Percentiles rank a stretch among this genome's conserved stretches.
phyloP scores from a whole-genome alignment of 2,888 invertebrate species.

The Nesidiocoris tenuis region DNA sequence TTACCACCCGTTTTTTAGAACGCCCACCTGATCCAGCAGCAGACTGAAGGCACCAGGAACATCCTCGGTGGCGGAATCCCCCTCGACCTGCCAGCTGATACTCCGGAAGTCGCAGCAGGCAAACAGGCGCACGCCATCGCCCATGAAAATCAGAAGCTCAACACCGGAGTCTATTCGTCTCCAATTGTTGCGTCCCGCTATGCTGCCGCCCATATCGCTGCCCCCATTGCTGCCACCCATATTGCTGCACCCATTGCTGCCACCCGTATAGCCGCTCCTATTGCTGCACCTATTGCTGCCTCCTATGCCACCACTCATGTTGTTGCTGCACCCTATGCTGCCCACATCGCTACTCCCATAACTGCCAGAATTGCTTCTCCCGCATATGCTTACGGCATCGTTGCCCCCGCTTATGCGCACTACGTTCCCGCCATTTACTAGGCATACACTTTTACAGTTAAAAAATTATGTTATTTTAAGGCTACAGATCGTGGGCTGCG shows the following conservation, averaged over 20 bases:
- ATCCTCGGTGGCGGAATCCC: conserved; percentile 40
- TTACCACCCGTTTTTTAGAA: too few relatives aligned
- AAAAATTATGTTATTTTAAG: too few relatives aligned
- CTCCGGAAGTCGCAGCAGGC: conserved; percentile 57
- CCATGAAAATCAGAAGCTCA: conserved; percentile 51
- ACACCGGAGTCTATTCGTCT: conserved; percentile 23
- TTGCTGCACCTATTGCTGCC: conserved; percentile 4
- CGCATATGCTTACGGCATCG: neutral
- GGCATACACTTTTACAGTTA: too few relatives aligned
- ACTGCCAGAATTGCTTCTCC: neutral
- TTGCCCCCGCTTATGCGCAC: neutral
- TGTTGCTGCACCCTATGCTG: neutral
- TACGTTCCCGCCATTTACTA: neutral
- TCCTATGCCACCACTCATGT: neutral
- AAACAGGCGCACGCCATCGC: conserved; percentile 56
- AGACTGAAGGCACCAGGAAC: conserved; percentile 51
- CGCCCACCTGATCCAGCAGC: conserved; percentile 55
- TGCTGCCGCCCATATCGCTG: neutral
- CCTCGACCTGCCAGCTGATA: conserved; percentile 53
- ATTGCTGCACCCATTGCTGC: neutral
- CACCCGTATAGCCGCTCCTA: neutral
- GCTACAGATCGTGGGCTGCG: too few relatives aligned
- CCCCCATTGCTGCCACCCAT: neutral
- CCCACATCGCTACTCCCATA: conserved; percentile 8
- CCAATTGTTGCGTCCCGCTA: neutral